Conservation (phyloP, 2,888 invertebrate genomes). For the Ophion ventricosus region DNA sequence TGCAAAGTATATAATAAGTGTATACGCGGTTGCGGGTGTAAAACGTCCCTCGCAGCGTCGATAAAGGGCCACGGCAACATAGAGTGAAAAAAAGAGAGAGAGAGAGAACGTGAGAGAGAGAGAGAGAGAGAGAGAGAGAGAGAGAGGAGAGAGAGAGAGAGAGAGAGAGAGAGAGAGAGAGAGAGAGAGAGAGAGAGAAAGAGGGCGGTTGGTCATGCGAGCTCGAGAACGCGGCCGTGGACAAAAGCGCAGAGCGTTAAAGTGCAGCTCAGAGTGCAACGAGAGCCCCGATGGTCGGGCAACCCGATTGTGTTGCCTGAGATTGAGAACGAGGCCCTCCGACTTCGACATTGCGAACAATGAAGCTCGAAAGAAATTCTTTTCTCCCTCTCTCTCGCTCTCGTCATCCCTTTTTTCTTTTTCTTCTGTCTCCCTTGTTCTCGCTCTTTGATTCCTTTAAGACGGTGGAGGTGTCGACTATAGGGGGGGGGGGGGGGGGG, state of each 20-base stretch:
- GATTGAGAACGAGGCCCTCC: constrained; percentile 71
- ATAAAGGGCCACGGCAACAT: not conserved
- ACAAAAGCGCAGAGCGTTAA: constrained; percentile 50
- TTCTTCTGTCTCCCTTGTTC: too few relatives aligned
- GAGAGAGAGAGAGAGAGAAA: not conserved
- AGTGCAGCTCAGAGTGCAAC: constrained; percentile 40
- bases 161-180: too few relatives aligned
- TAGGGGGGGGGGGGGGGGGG: constrained; percentile 4
- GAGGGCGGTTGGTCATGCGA: constrained; percentile 12
- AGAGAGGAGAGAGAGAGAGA: not conserved
- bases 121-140: not conserved
- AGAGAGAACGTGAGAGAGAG: not conserved
- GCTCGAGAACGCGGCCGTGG: constrained; percentile 19
- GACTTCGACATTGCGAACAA: constrained; percentile 69
- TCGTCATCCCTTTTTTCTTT: constrained; percentile 4
- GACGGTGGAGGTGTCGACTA: constrained; percentile 27
- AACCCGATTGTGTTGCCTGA: constrained; percentile 37
- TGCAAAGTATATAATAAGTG: not conserved
- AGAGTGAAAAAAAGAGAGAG: not conserved
- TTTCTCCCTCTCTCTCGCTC: not conserved
- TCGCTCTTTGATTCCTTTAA: constrained; percentile 21
- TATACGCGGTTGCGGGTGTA: not conserved
- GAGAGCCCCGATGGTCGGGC: constrained; percentile 27
- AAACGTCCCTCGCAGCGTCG: not conserved
- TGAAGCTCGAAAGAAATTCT: constrained; percentile 65